phyloP scores from a whole-genome alignment of 2,888 invertebrate genomes.

The Synanthedon formicaeformis region DNA sequence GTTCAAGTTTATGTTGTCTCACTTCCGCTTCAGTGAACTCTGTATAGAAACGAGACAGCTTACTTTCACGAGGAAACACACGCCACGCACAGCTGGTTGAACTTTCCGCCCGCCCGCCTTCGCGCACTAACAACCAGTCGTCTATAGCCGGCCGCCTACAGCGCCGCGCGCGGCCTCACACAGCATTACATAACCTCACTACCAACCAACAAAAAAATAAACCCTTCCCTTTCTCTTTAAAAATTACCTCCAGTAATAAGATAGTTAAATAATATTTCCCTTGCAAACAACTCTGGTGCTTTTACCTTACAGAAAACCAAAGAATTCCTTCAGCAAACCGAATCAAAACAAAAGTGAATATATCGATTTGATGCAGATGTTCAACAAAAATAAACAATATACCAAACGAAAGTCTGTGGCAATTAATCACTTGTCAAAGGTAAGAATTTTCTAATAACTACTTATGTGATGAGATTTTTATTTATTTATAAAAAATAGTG shows the following conservation, averaged over 20 bases:
- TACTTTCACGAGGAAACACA: conserved; percentile 1
- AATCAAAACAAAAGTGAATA: conserved; percentile 54
- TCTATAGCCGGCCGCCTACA: conserved; percentile 42
- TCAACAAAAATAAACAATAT: not conserved
- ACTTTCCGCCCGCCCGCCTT: conserved; percentile 37
- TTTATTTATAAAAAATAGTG: too few species aligned
- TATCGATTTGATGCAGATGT: conserved; percentile 43
- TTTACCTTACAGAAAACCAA: too few species aligned
- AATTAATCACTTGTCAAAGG: too few species aligned
- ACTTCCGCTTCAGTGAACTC: not conserved
- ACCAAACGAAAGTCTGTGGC: too few species aligned
- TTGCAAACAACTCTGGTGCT: too few species aligned
- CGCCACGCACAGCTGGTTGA: not conserved
- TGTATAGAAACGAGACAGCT: conserved; percentile 5
- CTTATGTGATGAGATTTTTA: too few species aligned
- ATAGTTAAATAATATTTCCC: too few species aligned
- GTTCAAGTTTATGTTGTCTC: conserved; percentile 1
- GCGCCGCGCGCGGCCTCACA: conserved; percentile 46
- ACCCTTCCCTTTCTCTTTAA: not conserved
- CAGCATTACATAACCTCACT: conserved; percentile 51
- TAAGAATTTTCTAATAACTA: too few species aligned
- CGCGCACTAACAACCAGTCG: conserved; percentile 41
- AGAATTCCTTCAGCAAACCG: not conserved
- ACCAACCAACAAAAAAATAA: conserved; percentile 15
- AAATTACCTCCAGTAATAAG: too few species aligned